A percentile compares a stretch with the other conserved stretches of the same genome.
Conservation (phyloP, 2,113 vertebrate genomes). For the Colistium nudipinnis region DNA sequence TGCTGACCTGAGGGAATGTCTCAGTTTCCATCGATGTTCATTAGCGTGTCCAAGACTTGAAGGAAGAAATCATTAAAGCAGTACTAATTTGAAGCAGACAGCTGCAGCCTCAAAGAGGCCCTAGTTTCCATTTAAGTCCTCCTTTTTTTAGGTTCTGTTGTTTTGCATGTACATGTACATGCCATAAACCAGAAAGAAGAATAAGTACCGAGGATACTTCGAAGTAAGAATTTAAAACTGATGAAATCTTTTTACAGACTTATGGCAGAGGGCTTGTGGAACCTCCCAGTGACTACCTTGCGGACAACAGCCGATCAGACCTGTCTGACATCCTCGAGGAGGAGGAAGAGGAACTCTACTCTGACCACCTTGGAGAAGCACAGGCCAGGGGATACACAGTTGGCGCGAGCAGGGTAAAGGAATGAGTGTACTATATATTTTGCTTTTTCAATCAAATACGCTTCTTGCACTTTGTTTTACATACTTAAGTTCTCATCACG, state of each 20-base stretch:
- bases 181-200: too few relatives aligned
- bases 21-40: not conserved
- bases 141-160: too few relatives aligned
- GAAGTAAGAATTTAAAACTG: not conserved
- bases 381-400: slow-evolving; percentile 64
- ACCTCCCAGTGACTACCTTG: slow-evolving; percentile 79
- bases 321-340: slow-evolving; percentile 97
- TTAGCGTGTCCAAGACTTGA: not conserved
- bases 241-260: slow-evolving; percentile 53
- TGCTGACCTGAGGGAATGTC: not conserved
- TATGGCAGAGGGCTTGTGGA: slow-evolving; percentile 78
- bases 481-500: slow-evolving; percentile 3
- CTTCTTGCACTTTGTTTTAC: slow-evolving; percentile 21
- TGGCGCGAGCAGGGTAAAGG: slow-evolving; percentile 85
- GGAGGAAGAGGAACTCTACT: slow-evolving; percentile 92
- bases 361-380: slow-evolving; percentile 74
- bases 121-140: not conserved
- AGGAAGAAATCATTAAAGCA: not conserved
- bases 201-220: too few relatives aligned
- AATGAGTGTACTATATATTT: slow-evolving; percentile 3
- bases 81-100: not conserved
- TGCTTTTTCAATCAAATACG: slow-evolving; percentile 2
- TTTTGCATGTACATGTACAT: too few relatives aligned
- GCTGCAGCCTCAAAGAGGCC: too few relatives aligned
- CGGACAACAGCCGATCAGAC: slow-evolving; percentile 91